Evolutionary conservation across 2,888 invertebrate genomes (phyloP).

Genomic region (Lissonota sp.): DNA sequence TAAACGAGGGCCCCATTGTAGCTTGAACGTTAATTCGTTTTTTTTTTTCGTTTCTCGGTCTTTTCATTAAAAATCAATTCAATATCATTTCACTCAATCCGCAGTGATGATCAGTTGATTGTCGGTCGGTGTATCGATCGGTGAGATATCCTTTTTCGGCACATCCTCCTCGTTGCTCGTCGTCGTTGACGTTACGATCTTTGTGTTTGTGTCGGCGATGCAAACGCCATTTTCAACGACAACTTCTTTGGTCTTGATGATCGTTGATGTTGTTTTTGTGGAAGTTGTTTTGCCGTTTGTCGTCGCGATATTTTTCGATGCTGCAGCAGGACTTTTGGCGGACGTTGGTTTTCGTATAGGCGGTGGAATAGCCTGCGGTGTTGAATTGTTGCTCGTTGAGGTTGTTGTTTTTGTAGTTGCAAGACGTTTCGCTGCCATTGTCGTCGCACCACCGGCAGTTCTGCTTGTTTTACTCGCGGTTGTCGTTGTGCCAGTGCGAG

Average conservation of each 20-base stretch:
- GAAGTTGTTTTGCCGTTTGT: conserved; percentile 63
- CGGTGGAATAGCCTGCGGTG: conserved; percentile 59
- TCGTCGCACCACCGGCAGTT: conserved; percentile 56
- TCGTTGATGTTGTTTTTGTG: conserved; percentile 56
- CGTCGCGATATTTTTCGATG: conserved; percentile 51
- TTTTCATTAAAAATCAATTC: conserved; percentile 1
- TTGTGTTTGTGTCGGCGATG: conserved; percentile 69
- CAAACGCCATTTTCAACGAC: conserved; percentile 77
- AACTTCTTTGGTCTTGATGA: conserved; percentile 55
- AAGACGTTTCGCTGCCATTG: conserved; percentile 59
- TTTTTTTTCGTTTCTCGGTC: conserved; percentile 64
- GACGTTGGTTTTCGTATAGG: conserved; percentile 71
- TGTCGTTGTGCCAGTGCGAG: conserved; percentile 81
- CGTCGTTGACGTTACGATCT: conserved; percentile 70
- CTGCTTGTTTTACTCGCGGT: conserved; percentile 69
- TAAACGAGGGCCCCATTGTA: conserved; percentile 45
- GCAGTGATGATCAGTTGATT: conserved; percentile 80
- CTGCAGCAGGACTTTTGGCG: conserved; percentile 22
- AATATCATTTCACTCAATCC: conserved; percentile 72
- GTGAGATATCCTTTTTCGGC: conserved; percentile 85
- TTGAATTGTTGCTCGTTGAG: conserved; percentile 62
- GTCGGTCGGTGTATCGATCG: conserved; percentile 79
- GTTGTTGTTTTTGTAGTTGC: conserved; percentile 61
- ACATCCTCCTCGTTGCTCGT: conserved; percentile 78
- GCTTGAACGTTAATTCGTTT: conserved; percentile 10